Base-by-base conservation (phyloP, 2,797 vertebrate species). In the Danio albolineatus region DNA sequence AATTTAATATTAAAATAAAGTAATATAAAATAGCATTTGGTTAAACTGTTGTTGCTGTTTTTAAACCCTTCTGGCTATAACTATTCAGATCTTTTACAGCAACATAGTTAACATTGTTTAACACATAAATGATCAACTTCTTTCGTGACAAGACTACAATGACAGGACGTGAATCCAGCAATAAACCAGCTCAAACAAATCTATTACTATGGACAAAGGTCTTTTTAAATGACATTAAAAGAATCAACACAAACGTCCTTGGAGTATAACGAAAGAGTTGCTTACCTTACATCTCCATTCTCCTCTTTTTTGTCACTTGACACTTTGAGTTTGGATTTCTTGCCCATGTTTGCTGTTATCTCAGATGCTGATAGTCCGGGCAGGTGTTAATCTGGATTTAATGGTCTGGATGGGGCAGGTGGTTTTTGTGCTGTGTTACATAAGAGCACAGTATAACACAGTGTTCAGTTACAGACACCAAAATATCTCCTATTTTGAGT, bases 281-380 rank as follows among this genome's bases (percentile, higher is more conserved):
- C 19, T 44, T 53, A 87, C 86, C 86, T 85, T 44, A 67, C 0
- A 49, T 85, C 79, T 69, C 81, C 83, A 61, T 82, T 83, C 61
- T 79, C 69, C 6, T 61, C 87, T 54, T 79, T 74, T 82, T 76
- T 57, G 7, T 0, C 14, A 10, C 65, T 38, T 10, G 80, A 81
- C 13, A 2, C 0, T n/a, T 76, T 66, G 0, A 48, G 0, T 13
- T 83, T 57, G n/a, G 43, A 38, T 39, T 89, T 87, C 83, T 81
- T 82, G 17, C 71, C 86, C 86, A 87, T 87, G 48, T 62, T 74
- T 10, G 43, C 48, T 36, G 69, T 46, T 65, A 36, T 69, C 46
- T 62, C 41, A 48, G 48, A 54, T 62, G 61, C 16, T 64, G 57
- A 49, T 14, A 48, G 62, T 38, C 51, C 38, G 5, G 39, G 36